These are phyloP conservation scores for Temnothorax unifasciatus DNA, from an alignment of 2,888 invertebrate genomes.

Conservation along the genomic window DNA sequence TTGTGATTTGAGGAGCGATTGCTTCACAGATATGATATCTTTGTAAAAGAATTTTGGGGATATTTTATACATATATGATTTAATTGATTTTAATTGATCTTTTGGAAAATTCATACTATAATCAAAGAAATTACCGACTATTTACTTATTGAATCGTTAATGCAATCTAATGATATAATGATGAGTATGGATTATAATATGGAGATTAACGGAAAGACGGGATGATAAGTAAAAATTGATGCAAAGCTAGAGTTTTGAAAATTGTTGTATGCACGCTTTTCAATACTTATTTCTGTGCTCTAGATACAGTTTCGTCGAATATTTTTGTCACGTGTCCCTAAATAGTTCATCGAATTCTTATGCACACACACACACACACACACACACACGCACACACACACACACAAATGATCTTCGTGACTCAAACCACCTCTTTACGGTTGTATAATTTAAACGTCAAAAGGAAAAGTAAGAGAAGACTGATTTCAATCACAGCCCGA, in stretches of 20 bases:
- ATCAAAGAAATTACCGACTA: not conserved
- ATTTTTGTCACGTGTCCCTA: not conserved
- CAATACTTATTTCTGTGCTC: not conserved
- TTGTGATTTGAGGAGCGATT: not conserved
- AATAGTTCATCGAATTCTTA: not conserved
- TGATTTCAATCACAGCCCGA: not conserved
- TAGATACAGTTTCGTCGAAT: not conserved
- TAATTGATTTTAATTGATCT: too few species aligned
- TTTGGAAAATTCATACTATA: not conserved
- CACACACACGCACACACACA: too few species aligned
- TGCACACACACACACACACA: too few species aligned
- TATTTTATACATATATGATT: too few species aligned
- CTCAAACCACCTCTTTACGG: not conserved
- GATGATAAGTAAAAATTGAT: not conserved
- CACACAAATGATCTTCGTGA: not conserved
- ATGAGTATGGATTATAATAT: not conserved
- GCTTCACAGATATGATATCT: not conserved
- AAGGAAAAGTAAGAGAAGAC: not conserved
- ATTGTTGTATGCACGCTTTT: not conserved
- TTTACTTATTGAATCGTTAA: not conserved
- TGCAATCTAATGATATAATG: not conserved
- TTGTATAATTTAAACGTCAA: not conserved
- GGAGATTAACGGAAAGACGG: not conserved
- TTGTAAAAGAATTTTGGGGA: not conserved
- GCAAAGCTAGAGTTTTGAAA: not conserved